Evolutionary conservation across 2,888 invertebrate species (phyloP).

Genomic region (Cheilosia pagana): DNA sequence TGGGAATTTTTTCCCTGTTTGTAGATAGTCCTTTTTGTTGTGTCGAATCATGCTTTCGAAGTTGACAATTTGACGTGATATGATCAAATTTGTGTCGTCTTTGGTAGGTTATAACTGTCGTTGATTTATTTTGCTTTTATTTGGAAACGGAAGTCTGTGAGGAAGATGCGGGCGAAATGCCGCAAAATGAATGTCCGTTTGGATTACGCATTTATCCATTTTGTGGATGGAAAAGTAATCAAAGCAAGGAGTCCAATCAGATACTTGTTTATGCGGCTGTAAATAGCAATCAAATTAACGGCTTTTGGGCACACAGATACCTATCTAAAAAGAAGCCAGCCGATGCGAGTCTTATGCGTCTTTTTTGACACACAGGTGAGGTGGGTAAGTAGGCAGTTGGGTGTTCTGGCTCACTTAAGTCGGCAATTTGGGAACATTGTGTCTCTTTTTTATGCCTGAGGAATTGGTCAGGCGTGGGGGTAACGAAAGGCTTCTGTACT

Average conservation of each 20-base stretch:
- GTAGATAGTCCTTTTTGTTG: too few species aligned
- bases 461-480: too few species aligned
- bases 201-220: background rate
- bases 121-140: background rate
- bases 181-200: background rate
- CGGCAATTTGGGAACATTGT: too few species aligned
- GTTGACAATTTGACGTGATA: background rate
- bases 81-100: background rate
- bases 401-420: too few species aligned
- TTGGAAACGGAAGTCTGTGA: background rate
- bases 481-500: too few species aligned
- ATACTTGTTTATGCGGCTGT: background rate
- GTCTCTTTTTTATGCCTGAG: too few species aligned
- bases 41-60: background rate
- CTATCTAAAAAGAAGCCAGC: too few species aligned
- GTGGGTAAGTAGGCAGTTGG: too few species aligned
- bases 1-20: background rate
- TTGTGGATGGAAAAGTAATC: background rate
- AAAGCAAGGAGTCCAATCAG: background rate
- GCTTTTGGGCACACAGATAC: too few species aligned
- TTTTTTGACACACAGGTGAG: too few species aligned
- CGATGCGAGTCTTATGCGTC: too few species aligned
- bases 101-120: background rate
- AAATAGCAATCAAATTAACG: too few species aligned
- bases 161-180: background rate